phyloP scores from a whole-genome alignment of 1,140 invertebrate species.

The Bombus affinis region DNA sequence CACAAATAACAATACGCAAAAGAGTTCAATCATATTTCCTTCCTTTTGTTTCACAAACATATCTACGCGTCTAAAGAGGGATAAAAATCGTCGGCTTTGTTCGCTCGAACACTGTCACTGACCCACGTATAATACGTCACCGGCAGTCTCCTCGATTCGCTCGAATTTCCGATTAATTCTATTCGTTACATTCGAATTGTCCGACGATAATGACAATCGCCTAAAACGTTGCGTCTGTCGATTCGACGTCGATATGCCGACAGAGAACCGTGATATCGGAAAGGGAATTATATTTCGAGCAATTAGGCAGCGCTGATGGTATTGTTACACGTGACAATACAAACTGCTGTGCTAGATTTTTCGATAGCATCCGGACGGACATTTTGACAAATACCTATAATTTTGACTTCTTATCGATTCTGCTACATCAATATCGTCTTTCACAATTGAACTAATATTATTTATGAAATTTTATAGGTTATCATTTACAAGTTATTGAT shows the following conservation, averaged over 20 bases:
- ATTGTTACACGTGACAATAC: not conserved
- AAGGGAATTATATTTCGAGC: constrained; percentile 32
- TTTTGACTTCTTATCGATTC: no score
- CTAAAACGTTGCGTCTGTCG: not conserved
- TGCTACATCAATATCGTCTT: no score
- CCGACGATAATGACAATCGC: constrained; percentile 34
- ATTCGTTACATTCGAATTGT: constrained; percentile 19
- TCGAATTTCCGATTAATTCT: constrained; percentile 46
- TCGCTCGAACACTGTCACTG: constrained; percentile 6
- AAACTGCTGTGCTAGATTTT: not conserved
- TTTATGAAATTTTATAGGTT: no score
- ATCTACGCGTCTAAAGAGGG: not conserved
- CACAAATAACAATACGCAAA: no score
- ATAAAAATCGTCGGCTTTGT: not conserved
- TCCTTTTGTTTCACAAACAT: not conserved
- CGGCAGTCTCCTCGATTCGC: not conserved
- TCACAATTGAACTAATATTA: no score
- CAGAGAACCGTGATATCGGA: constrained; percentile 5
- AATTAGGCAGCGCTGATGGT: constrained; percentile 24
- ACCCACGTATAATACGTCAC: not conserved
- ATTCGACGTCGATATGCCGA: not conserved
- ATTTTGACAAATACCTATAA: no score
- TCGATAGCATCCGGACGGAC: no score
- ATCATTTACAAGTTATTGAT: no score
- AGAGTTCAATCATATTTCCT: not conserved